Evolutionary conservation across 1,140 invertebrate genomes (phyloP).

Genomic region (Condylostylus longicornis): DNA sequence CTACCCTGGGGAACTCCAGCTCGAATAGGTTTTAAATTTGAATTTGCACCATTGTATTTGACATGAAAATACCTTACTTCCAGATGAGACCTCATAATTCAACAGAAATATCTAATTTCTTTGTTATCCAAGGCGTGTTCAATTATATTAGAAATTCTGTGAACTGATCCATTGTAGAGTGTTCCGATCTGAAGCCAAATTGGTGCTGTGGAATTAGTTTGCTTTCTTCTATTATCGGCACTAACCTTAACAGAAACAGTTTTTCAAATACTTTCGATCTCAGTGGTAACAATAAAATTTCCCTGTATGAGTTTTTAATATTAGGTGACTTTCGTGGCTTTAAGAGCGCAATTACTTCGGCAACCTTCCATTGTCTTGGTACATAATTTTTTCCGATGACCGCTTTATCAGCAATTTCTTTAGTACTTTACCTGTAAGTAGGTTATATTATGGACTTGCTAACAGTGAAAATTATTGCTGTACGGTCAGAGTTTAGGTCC

Average conservation of each 20-base stretch:
- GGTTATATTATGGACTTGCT: neutral
- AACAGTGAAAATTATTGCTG: neutral
- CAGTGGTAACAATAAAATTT: slow-evolving; percentile 21
- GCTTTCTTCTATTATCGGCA: neutral
- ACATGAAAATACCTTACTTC: slow-evolving; percentile 12
- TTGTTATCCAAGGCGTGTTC: slow-evolving; percentile 8
- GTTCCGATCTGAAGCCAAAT: slow-evolving; percentile 1
- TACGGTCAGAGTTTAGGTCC: slow-evolving; percentile 1
- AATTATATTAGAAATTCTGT: slow-evolving; percentile 4
- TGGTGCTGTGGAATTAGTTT: neutral
- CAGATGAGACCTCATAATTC: slow-evolving; percentile 16
- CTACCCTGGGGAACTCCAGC: slow-evolving; percentile 18
- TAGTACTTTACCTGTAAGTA: neutral
- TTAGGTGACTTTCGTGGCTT: slow-evolving; percentile 22
- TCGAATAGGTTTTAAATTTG: slow-evolving; percentile 5
- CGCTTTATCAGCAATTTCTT: neutral
- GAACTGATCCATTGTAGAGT: slow-evolving; percentile 1
- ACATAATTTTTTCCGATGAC: neutral
- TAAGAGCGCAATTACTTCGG: slow-evolving; percentile 18
- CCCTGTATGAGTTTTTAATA: slow-evolving; percentile 18
- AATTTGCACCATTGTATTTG: slow-evolving; percentile 9
- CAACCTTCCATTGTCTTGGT: slow-evolving; percentile 15
- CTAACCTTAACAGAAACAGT: neutral
- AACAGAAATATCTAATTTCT: slow-evolving; percentile 8
- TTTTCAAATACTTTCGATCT: slow-evolving; percentile 23